Conservation (phyloP, 1,140 invertebrate species). For the Probaryconus sp. region DNA sequence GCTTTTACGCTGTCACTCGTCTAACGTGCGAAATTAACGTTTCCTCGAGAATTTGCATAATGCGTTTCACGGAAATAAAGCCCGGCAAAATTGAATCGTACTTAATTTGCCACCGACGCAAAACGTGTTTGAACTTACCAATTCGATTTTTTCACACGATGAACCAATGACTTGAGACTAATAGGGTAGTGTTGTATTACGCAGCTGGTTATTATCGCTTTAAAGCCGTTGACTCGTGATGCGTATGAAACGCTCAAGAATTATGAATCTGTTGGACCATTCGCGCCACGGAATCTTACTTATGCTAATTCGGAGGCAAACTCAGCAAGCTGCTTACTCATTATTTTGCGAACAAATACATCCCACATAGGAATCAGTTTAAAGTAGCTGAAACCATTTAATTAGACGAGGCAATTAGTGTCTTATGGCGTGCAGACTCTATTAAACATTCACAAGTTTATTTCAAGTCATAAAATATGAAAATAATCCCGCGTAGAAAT, state of each 20-base stretch:
- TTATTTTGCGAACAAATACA: slow-evolving; percentile 11
- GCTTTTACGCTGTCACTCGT: neutral
- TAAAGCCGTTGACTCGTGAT: slow-evolving; percentile 29
- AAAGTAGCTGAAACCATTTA: slow-evolving; percentile 9
- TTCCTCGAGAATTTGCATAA: slow-evolving; percentile 38
- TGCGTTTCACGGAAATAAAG: neutral
- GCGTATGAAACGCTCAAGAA: slow-evolving; percentile 27
- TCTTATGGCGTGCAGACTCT: no score
- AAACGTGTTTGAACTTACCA: slow-evolving; percentile 29
- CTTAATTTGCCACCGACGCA: slow-evolving; percentile 39
- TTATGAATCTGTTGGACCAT: slow-evolving; percentile 37
- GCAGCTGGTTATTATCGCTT: slow-evolving; percentile 54
- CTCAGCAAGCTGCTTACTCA: slow-evolving; percentile 11
- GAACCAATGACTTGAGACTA: slow-evolving; percentile 52
- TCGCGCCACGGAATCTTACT: slow-evolving; percentile 24
- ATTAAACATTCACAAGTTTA: neutral
- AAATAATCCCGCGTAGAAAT: no score
- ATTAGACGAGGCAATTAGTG: no score
- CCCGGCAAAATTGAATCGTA: slow-evolving; percentile 35
- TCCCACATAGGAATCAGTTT: slow-evolving; percentile 11
- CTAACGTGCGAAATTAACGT: slow-evolving; percentile 1
- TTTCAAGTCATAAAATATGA: no score
- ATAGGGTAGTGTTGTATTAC: slow-evolving; percentile 53
- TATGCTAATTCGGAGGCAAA: slow-evolving; percentile 38
- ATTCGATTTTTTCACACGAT: slow-evolving; percentile 51